A percentile compares a stretch with the other conserved stretches of the same genome.
These are phyloP conservation scores for Acanthopagrus latus DNA, from an alignment of 2,797 vertebrate species.

Conservation along the genomic window DNA sequence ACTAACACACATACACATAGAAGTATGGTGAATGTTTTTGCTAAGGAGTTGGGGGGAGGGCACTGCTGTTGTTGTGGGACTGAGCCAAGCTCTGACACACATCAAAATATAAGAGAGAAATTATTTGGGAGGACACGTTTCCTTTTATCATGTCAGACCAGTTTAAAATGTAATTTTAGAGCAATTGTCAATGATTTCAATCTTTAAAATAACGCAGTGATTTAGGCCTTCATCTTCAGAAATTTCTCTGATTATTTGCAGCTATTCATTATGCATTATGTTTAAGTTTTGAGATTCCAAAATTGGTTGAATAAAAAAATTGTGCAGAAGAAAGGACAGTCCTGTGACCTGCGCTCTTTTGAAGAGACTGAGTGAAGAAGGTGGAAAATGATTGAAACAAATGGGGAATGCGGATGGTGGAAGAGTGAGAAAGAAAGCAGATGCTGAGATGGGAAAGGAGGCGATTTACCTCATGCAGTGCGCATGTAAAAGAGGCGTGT, in stretches of 20 bases:
- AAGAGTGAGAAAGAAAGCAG: constrained; percentile 63
- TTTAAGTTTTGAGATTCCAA: constrained; percentile 3
- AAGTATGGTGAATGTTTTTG: constrained; percentile 68
- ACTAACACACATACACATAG: constrained; percentile 61
- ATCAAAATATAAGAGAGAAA: background rate
- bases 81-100: constrained; percentile 32
- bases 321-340: background rate
- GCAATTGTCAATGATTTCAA: constrained; percentile 25
- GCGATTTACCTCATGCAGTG: constrained; percentile 67
- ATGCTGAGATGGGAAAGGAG: constrained; percentile 53
- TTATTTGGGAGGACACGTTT: background rate
- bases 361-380: constrained; percentile 11
- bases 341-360: constrained; percentile 4
- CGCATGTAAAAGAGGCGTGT: constrained; percentile 61
- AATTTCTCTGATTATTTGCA: constrained; percentile 3
- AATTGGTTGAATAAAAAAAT: constrained; percentile 15
- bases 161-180: constrained; percentile 13
- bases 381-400: constrained; percentile 49
- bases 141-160: background rate
- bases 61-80: constrained; percentile 37
- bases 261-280: constrained; percentile 7
- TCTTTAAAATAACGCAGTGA: constrained; percentile 10
- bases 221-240: constrained; percentile 13
- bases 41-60: constrained; percentile 63
- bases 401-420: constrained; percentile 11